Conservation (phyloP, 2,113 vertebrate species). For the Rhabdornis inornatus region DNA sequence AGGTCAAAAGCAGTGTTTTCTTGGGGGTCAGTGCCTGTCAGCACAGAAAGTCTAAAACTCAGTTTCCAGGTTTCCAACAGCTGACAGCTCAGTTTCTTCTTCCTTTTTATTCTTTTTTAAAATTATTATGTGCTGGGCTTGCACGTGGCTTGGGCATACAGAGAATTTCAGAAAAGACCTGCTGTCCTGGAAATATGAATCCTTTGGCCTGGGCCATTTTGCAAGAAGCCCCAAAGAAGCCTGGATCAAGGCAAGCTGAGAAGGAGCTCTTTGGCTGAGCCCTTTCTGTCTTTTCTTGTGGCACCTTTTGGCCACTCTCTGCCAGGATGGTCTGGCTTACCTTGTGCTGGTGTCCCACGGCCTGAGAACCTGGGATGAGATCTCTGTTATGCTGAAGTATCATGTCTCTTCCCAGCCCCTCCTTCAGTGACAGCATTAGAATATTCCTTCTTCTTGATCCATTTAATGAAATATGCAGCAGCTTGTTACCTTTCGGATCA, state of each 20-base stretch:
- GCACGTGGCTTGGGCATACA: neutral
- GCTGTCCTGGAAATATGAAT: neutral
- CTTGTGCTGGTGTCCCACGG: neutral
- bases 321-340: neutral
- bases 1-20: too few relatives aligned
- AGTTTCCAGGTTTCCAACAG: too few relatives aligned
- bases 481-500: neutral
- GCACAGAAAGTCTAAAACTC: too few relatives aligned
- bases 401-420: neutral
- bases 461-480: neutral
- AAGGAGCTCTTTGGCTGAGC: neutral
- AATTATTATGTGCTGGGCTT: neutral
- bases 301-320: neutral
- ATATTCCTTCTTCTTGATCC: neutral
- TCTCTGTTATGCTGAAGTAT: neutral
- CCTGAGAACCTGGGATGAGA: neutral
- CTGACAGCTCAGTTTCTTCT: neutral
- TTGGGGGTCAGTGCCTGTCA: too few relatives aligned
- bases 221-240: neutral
- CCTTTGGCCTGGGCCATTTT: neutral
- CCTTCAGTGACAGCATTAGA: neutral
- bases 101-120: accelerated
- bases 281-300: neutral
- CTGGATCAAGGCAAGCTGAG: neutral
- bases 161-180: neutral